Percentiles rank a stretch among this genome's conserved stretches.
Conservation (phyloP, 1,140 invertebrate genomes). For the Pogonomyrmex californicus region DNA sequence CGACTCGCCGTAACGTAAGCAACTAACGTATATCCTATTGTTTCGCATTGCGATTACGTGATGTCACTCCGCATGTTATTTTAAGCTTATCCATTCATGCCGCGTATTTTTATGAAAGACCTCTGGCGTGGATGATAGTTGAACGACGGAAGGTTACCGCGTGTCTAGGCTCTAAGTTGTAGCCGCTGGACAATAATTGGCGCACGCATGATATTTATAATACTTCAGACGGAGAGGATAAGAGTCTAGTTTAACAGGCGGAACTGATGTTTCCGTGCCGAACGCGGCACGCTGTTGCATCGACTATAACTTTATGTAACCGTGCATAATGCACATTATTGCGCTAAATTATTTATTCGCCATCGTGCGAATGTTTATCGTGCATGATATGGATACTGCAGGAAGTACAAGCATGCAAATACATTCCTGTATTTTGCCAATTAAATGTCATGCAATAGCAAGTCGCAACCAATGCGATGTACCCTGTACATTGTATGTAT, state of each 20-base stretch:
- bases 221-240: conserved; percentile 48
- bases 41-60: conserved; percentile 45
- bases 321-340: conserved; percentile 44
- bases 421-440: conserved; percentile 23
- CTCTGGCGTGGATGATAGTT: not conserved
- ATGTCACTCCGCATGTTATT: conserved; percentile 47
- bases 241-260: conserved; percentile 57
- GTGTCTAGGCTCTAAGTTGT: conserved; percentile 20
- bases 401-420: conserved; percentile 17
- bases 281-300: conserved; percentile 17
- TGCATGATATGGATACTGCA: conserved; percentile 32
- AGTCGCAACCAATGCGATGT: not conserved
- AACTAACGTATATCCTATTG: conserved; percentile 30
- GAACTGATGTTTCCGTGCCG: conserved; percentile 59
- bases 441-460: conserved; percentile 45
- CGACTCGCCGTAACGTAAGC: not conserved
- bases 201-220: conserved; percentile 52
- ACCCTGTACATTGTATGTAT: not conserved
- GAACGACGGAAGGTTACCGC: conserved; percentile 25
- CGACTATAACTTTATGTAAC: conserved; percentile 43
- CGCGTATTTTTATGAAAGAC: conserved; percentile 30
- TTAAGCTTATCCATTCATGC: conserved; percentile 52
- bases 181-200: conserved; percentile 45
- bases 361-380: conserved; percentile 31
- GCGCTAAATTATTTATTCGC: conserved; percentile 57